Conservation (phyloP, 1,140 invertebrate genomes). For the Papilio machaon region DNA sequence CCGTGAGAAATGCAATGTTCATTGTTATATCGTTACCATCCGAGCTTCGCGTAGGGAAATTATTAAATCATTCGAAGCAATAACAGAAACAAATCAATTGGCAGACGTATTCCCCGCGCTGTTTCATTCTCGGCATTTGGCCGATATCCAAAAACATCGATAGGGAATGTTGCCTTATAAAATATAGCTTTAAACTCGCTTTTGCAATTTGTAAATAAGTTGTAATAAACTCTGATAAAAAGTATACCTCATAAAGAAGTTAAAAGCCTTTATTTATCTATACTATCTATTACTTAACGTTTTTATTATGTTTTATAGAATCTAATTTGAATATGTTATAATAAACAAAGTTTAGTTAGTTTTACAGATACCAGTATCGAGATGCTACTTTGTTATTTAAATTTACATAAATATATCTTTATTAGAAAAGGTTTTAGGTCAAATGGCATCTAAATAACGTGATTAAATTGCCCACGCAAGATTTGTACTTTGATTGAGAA, state of each 20-base stretch:
- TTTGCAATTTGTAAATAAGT: not conserved
- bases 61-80: slow-evolving; percentile 34
- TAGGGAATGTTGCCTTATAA: slow-evolving; percentile 34
- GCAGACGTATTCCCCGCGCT: not conserved
- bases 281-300: not conserved
- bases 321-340: not conserved
- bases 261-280: not conserved
- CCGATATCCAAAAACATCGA: slow-evolving; percentile 34
- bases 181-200: slow-evolving; percentile 31
- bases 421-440: slow-evolving; percentile 22
- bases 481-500: not conserved
- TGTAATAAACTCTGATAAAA: not conserved
- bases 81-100: slow-evolving; percentile 38
- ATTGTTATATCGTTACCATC: slow-evolving; percentile 7
- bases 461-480: not conserved
- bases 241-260: not conserved
- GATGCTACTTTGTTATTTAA: not conserved
- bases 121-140: slow-evolving; percentile 31
- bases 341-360: not conserved
- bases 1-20: slow-evolving; percentile 13
- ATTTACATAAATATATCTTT: slow-evolving; percentile 9
- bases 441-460: slow-evolving; percentile 3
- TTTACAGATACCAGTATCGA: not conserved
- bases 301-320: not conserved
- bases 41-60: not conserved